Evolutionary conservation across 2,888 invertebrate species (phyloP), one percentile per base, ranked within the genome.

Genomic region (Metellina segmentata): DNA sequence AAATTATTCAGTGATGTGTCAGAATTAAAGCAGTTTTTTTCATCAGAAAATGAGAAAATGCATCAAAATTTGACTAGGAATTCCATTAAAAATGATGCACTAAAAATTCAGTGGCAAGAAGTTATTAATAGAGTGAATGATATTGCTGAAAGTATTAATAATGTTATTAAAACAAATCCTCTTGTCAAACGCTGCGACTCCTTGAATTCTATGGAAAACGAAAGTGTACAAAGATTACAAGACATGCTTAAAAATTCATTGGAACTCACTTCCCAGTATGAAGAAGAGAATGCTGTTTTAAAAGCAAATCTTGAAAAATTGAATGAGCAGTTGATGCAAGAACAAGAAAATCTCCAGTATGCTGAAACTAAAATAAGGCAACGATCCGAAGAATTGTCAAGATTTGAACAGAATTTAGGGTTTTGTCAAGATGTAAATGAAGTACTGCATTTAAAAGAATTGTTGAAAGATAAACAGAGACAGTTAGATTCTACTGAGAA

Each of bases 1-100:
- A 51, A 82, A 51, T 74, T 91, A 11, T 91, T 75, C 61, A 87
- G 79, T 72, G 91, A 88, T 83, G 61, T 91, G 48, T 77, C 72
- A 69, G 91, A 91, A 7, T 77, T 91, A 8, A 91, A 87, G 7
- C 87, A 61, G 48, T 72, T 87, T 2, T 87, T 91, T 87, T 74
- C 78, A 34, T 77, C n/a, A 49, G 91, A 91, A 79, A 91, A 83
- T 88, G 91, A 91, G 51, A 91, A 88, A n/a, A n/a, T 88, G 5
- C 77, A 72, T 5, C 72, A 83, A 13, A 75, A 34, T 53, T 69
- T 91, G 34, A 77, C 71, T 13, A 78, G 51, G 8, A 78, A 87
- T 78, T 72, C 72, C n/a, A 16, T 83, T 16, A 78, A 72, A 51
- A 71, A 83, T 49, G 81, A 83, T 70, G 8, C 61, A n/a, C 20